These are phyloP conservation scores for Oscheius sp. DNA, from an alignment of 1,140 invertebrate species.

Conservation along the genomic window DNA sequence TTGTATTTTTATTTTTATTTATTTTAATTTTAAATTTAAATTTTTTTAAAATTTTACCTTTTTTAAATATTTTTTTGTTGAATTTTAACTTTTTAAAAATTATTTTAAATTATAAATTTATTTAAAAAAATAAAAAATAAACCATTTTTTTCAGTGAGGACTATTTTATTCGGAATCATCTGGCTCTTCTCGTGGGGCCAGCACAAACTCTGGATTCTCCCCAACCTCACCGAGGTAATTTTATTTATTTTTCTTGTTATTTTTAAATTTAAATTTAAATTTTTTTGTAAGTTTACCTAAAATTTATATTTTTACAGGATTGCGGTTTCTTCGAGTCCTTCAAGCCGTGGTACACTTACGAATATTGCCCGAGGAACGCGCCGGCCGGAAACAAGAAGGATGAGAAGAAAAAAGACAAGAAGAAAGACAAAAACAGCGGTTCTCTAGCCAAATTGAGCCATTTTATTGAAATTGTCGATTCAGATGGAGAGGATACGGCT, in stretches of 20 bases:
- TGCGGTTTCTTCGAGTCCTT: slow-evolving; percentile 98
- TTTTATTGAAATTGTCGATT: too few species aligned
- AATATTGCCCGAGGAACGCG: slow-evolving; percentile 58
- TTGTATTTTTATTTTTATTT: slow-evolving; percentile 22
- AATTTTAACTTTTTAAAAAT: too few species aligned
- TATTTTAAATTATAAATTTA: too few species aligned
- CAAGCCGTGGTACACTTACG: slow-evolving; percentile 82
- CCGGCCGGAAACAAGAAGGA: slow-evolving; percentile 19
- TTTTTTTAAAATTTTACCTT: too few species aligned
- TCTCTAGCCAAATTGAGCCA: too few species aligned
- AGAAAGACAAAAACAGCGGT: slow-evolving; percentile 25
- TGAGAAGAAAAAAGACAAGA: slow-evolving; percentile 45
- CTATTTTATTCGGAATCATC: slow-evolving; percentile 85
- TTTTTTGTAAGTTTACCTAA: not conserved
- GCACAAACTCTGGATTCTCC: slow-evolving; percentile 92
- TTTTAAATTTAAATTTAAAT: not conserved
- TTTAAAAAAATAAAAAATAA: slow-evolving; percentile 8
- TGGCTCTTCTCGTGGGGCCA: slow-evolving; percentile 84
- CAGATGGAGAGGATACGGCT: too few species aligned
- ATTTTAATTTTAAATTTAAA: too few species aligned
- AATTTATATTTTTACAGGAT: slow-evolving; percentile 63
- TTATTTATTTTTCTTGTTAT: not conserved
- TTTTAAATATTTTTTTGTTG: not conserved
- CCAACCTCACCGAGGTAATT: slow-evolving; percentile 94
- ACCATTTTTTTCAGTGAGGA: slow-evolving; percentile 68